A percentile compares a stretch with the other conserved stretches of the same genome.
These are phyloP conservation scores for Edolisoma coerulescens DNA, from an alignment of 2,113 vertebrate species.

Conservation along the genomic window DNA sequence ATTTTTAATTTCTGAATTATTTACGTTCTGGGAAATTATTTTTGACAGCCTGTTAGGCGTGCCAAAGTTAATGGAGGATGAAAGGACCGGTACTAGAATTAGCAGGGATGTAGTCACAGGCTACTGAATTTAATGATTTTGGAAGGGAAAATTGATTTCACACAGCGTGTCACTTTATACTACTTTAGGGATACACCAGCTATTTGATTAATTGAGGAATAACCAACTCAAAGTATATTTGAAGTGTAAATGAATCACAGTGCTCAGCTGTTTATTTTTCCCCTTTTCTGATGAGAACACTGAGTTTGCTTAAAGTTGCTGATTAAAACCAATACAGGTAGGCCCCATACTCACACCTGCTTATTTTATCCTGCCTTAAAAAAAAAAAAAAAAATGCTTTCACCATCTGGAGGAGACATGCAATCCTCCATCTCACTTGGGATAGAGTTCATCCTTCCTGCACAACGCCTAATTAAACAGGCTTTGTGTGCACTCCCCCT, in stretches of 20 bases:
- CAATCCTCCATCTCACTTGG: neutral
- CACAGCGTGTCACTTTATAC: conserved; percentile 83
- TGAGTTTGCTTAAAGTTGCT: conserved; percentile 69
- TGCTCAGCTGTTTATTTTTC: conserved; percentile 79
- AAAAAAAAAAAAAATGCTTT: neutral
- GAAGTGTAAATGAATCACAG: conserved; percentile 83
- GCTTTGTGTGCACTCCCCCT: neutral
- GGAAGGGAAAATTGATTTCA: conserved; percentile 85
- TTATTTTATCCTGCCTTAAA: conserved; percentile 13
- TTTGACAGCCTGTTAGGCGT: conserved; percentile 82
- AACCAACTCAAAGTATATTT: conserved; percentile 82
- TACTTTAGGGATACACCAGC: conserved; percentile 83
- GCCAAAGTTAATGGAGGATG: conserved; percentile 87
- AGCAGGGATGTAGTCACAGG: conserved; percentile 75
- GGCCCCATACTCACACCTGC: conserved; percentile 46
- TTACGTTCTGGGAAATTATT: conserved; percentile 87
- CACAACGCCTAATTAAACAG: neutral
- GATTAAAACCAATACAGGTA: conserved; percentile 68
- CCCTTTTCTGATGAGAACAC: conserved; percentile 64
- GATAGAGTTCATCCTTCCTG: neutral
- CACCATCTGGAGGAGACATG: conserved; percentile 8
- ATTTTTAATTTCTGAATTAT: conserved; percentile 99
- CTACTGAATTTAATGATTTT: conserved; percentile 85
- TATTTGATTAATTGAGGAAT: conserved; percentile 86
- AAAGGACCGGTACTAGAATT: conserved; percentile 77